Evolutionary conservation across 2,888 invertebrate species (phyloP), one percentile per base, ranked within the genome.

Genomic region (Chrysotoxum bicinctum): DNA sequence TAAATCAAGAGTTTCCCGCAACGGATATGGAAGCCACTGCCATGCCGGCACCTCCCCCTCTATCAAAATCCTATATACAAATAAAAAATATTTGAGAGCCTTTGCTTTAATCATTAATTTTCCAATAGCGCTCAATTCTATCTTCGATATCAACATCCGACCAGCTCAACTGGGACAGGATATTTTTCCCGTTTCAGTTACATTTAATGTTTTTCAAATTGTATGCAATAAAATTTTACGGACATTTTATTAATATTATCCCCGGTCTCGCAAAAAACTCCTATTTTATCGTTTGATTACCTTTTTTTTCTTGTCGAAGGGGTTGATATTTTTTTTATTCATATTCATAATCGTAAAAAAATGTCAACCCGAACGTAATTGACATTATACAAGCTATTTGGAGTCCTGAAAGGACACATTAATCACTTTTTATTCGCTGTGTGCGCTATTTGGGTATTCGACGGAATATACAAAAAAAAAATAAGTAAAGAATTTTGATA

Each of bases 171-270:
- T n/a, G 32, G 56, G 30, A 23, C 45, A 45, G 40, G 82, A 77
- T 68, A 68, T 82, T 82, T 62, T 48, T 54, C 26, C 50, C 40
- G 77, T 48, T 66, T 32, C 68, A 77, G 77, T 62, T 48, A 73
- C 73, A 73, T 83, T 83, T 83, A 77, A 77, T 77, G 73, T 48
- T 48, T 54, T 62, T 68, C 73, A 78, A 78, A 83, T 83, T 83
- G 82, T 62, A 54, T 68, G 78, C 54, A 77, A 83, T 83, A 77
- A 83, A 62, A 83, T 77, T 83, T 83, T 68, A 83, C 73, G 72
- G 62, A 69, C 78, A 45, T 83, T 83, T 77, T 83, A 83, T 77
- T 69, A 73, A 73, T 78, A 69, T 83, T 73, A 83, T 69, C 68
- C 70, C 48, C 12, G 21, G 52, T 30, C 62, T 66, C 40, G 7